Conservation (phyloP, 1,140 invertebrate genomes). For the Macrotrachela quadricornifera region DNA sequence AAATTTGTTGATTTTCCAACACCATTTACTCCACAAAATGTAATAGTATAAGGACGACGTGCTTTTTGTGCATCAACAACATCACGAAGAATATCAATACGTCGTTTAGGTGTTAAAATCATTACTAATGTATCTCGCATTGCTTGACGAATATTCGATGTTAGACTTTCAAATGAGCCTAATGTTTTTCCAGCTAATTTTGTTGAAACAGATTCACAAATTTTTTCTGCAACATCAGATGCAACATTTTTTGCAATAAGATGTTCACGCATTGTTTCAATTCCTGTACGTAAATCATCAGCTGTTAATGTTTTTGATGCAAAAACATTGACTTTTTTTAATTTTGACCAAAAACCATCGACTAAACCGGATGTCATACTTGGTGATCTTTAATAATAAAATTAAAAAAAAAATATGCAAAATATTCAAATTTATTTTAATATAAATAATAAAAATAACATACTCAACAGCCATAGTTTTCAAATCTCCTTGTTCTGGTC, state of each 20-base stretch:
- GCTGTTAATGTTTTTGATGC: conserved; percentile 25
- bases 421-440: background rate
- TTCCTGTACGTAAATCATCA: conserved; percentile 50
- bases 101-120: conserved; percentile 73
- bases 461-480: conserved; percentile 4
- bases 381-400: background rate
- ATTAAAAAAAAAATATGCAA: background rate
- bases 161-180: conserved; percentile 67
- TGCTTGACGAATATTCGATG: conserved; percentile 48
- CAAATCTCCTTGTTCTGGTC: background rate
- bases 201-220: conserved; percentile 75
- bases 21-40: conserved; percentile 97
- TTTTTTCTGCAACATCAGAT: conserved; percentile 69
- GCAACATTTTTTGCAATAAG: conserved; percentile 83
- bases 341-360: conserved; percentile 33
- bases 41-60: conserved; percentile 69
- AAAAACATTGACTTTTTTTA: conserved; percentile 39
- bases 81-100: conserved; percentile 88
- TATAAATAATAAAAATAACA: background rate
- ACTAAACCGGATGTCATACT: conserved; percentile 9
- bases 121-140: conserved; percentile 45
- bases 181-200: conserved; percentile 82
- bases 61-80: conserved; percentile 63
- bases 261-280: conserved; percentile 88
- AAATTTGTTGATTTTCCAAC: conserved; percentile 98